Conservation (phyloP, 2,888 invertebrate species). For the Agrilus cyanescens region DNA sequence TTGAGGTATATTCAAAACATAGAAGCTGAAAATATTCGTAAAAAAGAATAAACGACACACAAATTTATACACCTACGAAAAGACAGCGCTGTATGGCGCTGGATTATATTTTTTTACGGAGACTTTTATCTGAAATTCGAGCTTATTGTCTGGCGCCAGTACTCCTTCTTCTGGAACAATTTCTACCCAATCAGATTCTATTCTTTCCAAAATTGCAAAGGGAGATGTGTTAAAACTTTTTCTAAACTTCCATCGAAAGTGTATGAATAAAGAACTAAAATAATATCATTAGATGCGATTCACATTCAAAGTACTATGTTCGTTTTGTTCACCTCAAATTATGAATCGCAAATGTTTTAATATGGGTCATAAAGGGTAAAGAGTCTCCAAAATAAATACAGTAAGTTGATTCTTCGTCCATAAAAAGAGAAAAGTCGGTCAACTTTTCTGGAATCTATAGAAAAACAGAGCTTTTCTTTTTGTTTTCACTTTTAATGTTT, state of each 20-base stretch:
- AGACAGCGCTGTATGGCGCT: conserved; percentile 25
- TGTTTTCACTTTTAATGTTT: no score
- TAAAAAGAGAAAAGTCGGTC: background rate
- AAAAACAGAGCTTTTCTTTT: no score
- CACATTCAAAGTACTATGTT: conserved; percentile 11
- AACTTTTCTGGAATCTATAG: background rate
- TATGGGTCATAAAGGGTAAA: no score
- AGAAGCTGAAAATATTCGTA: conserved; percentile 23
- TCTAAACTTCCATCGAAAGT: conserved; percentile 25
- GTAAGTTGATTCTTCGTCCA: background rate
- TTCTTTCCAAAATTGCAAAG: conserved; percentile 7
- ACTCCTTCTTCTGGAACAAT: conserved; percentile 21
- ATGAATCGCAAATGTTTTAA: no score
- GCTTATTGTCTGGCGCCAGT: conserved; percentile 23
- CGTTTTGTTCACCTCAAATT: no score
- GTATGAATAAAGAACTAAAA: conserved; percentile 19
- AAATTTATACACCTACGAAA: conserved; percentile 22
- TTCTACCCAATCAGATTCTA: conserved; percentile 21
- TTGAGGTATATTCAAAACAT: conserved; percentile 30
- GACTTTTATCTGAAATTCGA: conserved; percentile 25
- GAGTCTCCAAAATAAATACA: no score
- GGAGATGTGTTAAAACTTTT: background rate
- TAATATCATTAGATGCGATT: conserved; percentile 4
- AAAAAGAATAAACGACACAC: conserved; percentile 5
- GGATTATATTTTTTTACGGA: conserved; percentile 15